Evolutionary conservation across 2,113 vertebrate species (phyloP).

Genomic region (Cyanistes caeruleus): DNA sequence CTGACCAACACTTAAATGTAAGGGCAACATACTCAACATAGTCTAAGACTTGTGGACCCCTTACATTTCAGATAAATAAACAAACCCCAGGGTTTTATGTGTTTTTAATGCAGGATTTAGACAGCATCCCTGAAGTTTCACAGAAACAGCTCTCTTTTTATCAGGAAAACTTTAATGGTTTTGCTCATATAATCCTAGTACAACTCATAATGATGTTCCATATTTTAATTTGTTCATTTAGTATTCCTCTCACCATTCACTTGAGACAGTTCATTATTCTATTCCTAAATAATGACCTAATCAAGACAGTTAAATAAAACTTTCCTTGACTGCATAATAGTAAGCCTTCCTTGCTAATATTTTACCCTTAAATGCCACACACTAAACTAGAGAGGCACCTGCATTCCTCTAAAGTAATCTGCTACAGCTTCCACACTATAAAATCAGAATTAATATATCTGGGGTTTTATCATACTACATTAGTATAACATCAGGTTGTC

Average conservation of each 20-base stretch:
- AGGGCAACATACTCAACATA: background rate
- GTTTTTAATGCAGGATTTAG: background rate
- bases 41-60: background rate
- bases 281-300: background rate
- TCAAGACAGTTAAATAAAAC: background rate
- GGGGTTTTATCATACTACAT: background rate
- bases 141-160: background rate
- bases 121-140: background rate
- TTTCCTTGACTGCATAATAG: background rate
- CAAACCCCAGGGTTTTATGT: background rate
- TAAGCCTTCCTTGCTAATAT: background rate
- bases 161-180: background rate
- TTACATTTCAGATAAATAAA: background rate
- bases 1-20: background rate
- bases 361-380: background rate
- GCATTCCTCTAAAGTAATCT: background rate
- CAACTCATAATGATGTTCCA: background rate
- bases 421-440: background rate
- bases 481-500: background rate
- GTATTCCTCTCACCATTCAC: background rate
- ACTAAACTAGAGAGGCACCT: background rate
- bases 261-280: background rate
- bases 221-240: background rate
- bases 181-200: background rate
- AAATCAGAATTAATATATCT: background rate